These are phyloP conservation scores for Picus viridis DNA, from an alignment of 2,797 vertebrate genomes.

Conservation along the genomic window DNA sequence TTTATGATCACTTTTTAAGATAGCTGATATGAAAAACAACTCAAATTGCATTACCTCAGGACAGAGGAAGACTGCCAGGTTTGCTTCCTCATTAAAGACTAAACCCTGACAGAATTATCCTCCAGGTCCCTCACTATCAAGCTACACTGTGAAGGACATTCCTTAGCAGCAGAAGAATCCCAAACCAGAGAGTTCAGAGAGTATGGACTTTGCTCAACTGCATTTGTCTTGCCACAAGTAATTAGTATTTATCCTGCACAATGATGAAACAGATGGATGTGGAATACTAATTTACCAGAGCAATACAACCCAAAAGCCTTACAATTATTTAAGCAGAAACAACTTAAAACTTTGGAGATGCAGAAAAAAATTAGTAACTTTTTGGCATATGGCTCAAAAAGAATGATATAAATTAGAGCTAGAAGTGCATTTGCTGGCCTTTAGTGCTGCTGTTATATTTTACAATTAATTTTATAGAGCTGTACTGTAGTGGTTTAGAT, in stretches of 20 bases:
- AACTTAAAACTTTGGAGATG: neutral
- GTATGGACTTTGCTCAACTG: neutral
- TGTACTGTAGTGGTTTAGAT: neutral
- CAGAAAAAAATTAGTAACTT: neutral
- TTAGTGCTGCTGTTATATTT: neutral
- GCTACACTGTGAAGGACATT: neutral
- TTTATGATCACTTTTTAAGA: neutral
- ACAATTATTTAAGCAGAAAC: neutral
- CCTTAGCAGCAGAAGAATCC: neutral
- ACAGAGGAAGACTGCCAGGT: neutral
- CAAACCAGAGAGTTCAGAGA: neutral
- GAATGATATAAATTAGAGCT: neutral
- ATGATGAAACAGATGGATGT: neutral
- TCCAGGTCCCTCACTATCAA: neutral
- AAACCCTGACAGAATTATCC: neutral
- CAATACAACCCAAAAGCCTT: neutral
- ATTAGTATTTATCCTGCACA: neutral
- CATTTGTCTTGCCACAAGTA: neutral
- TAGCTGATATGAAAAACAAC: neutral
- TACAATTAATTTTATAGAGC: slow-evolving; percentile 16
- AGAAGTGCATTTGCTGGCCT: neutral
- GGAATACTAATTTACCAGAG: neutral
- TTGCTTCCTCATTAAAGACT: neutral
- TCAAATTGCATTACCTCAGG: neutral
- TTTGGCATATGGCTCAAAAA: neutral